These are phyloP conservation scores for Cephus sareptanus DNA, from an alignment of 2,888 invertebrate species.

Conservation along the genomic window DNA sequence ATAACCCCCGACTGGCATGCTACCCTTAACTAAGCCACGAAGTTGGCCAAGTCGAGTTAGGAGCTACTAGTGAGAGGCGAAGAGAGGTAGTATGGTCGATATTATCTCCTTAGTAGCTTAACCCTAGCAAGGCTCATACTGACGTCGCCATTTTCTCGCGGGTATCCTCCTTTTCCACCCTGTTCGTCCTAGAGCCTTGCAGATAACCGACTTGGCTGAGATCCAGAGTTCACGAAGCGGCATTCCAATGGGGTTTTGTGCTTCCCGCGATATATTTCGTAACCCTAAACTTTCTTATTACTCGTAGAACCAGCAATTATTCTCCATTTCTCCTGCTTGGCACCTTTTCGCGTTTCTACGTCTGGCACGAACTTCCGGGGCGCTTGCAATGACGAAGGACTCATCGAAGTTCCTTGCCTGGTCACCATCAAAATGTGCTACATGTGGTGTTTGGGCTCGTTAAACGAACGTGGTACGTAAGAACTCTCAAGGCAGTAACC, in stretches of 20 bases:
- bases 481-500: neutral
- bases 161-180: slow-evolving; percentile 26
- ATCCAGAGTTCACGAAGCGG: slow-evolving; percentile 45
- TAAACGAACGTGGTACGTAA: neutral
- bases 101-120: slow-evolving; percentile 36
- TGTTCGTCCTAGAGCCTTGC: slow-evolving; percentile 17
- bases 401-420: neutral
- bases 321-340: slow-evolving; percentile 3
- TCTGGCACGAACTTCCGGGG: neutral
- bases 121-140: slow-evolving; percentile 28
- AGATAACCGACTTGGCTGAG: slow-evolving; percentile 46
- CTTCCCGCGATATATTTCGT: slow-evolving; percentile 15
- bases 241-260: slow-evolving; percentile 36
- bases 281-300: slow-evolving; percentile 6
- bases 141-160: slow-evolving; percentile 16
- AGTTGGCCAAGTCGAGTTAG: slow-evolving; percentile 11
- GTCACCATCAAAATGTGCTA: neutral
- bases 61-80: neutral
- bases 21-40: slow-evolving; percentile 4
- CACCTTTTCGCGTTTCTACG: neutral
- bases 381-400: neutral
- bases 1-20: neutral
- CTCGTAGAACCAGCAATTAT: neutral
- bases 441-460: neutral
- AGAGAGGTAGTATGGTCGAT: slow-evolving; percentile 30